Conservation (phyloP, 2,113 vertebrate species). For the Clarias gariepinus region DNA sequence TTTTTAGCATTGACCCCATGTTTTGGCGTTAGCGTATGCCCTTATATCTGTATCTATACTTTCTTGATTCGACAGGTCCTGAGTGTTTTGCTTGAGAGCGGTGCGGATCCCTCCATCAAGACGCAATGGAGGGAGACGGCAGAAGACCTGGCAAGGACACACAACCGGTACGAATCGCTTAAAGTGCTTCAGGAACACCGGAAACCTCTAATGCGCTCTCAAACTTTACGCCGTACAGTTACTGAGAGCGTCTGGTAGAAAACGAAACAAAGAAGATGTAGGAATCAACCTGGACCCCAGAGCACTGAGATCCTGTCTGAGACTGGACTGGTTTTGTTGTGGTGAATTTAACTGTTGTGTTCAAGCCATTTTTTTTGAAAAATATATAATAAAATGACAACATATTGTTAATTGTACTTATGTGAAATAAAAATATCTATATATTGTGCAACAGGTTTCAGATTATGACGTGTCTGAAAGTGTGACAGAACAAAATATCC, state of each 20-base stretch:
- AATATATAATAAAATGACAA: not conserved
- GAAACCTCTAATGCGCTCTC: not conserved
- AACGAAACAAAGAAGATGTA: not conserved
- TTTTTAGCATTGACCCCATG: too few species aligned
- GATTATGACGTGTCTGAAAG: not conserved
- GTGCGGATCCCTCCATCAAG: slow-evolving; percentile 44
- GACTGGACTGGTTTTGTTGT: not conserved
- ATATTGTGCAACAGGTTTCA: not conserved
- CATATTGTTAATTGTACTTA: not conserved
- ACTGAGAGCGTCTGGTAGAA: slow-evolving; percentile 4
- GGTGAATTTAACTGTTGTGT: not conserved
- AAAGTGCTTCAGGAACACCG: slow-evolving; percentile 43
- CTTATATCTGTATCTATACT: not conserved
- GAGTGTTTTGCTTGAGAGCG: slow-evolving; percentile 21
- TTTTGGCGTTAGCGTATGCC: too few species aligned
- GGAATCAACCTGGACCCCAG: not conserved
- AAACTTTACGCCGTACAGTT: not conserved
- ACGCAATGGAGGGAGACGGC: slow-evolving; percentile 55
- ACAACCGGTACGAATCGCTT: slow-evolving; percentile 22
- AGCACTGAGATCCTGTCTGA: not conserved
- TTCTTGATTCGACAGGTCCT: slow-evolving; percentile 42
- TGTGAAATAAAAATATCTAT: not conserved
- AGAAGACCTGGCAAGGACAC: slow-evolving; percentile 32
- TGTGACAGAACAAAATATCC: not conserved
- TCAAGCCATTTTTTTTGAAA: not conserved